phyloP scores from a whole-genome alignment of 2,797 vertebrate species.

The Enteromius argenteus region DNA sequence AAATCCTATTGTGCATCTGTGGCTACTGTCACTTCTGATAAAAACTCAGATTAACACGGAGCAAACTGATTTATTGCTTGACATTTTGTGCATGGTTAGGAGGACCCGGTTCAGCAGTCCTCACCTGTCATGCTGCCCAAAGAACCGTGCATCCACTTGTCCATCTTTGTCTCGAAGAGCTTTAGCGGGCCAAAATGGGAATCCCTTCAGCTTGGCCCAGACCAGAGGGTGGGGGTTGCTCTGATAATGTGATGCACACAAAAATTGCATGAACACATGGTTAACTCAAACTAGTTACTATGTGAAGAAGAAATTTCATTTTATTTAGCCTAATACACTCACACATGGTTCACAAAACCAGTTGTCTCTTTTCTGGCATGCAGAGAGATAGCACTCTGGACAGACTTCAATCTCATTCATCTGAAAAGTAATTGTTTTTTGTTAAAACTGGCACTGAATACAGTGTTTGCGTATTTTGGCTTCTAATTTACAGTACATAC shows the following conservation, averaged over 20 bases:
- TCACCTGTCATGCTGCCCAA: conserved; percentile 98
- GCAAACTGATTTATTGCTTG: background rate
- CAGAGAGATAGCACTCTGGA: conserved; percentile 98
- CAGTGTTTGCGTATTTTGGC: background rate
- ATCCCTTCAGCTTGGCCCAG: conserved; percentile 99
- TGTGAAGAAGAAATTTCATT: background rate
- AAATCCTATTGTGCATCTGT: background rate
- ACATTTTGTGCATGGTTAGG: background rate
- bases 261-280: conserved; percentile 52
- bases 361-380: conserved; percentile 99
- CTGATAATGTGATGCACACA: conserved; percentile 76
- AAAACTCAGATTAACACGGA: background rate
- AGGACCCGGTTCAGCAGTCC: conserved; percentile 8
- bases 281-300: conserved; percentile 24
- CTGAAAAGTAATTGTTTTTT: conserved; percentile 76
- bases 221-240: conserved; percentile 98
- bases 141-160: conserved; percentile 98
- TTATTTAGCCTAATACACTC: conserved; percentile 72
- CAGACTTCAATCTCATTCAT: conserved; percentile 99
- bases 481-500: conserved; percentile 73
- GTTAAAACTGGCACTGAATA: conserved; percentile 23
- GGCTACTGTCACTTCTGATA: background rate
- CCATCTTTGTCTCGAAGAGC: conserved; percentile 97
- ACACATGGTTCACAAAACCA: conserved; percentile 99
- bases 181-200: conserved; percentile 99